Percentiles rank a stretch among this genome's conserved stretches.
These are phyloP conservation scores for Protula sp. DNA, from an alignment of 2,888 invertebrate genomes.

Conservation along the genomic window DNA sequence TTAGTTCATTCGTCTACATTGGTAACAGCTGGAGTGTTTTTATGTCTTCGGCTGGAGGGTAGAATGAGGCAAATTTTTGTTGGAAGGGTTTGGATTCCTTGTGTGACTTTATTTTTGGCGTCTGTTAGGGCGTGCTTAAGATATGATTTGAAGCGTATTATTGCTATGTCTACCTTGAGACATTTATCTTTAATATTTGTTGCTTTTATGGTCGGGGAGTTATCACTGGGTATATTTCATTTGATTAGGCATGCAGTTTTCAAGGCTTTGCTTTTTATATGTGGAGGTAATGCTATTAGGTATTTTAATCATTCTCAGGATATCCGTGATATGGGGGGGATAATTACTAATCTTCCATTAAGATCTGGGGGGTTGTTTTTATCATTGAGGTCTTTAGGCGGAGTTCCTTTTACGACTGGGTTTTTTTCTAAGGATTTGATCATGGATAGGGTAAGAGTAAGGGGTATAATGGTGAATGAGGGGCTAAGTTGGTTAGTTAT, in stretches of 20 bases:
- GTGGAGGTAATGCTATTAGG: constrained; percentile 68
- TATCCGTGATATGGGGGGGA: constrained; percentile 58
- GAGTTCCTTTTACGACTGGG: too few relatives aligned
- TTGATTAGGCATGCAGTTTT: constrained; percentile 69
- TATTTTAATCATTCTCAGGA: constrained; percentile 63
- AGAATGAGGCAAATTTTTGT: too few relatives aligned
- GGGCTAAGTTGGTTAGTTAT: too few relatives aligned
- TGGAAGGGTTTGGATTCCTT: constrained; percentile 57
- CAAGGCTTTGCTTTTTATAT: constrained; percentile 71
- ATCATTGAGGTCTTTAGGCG: too few relatives aligned
- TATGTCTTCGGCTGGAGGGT: constrained; percentile 68
- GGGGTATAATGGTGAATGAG: too few relatives aligned
- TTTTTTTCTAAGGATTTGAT: too few relatives aligned
- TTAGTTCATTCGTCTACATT: constrained; percentile 74
- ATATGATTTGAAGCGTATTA: constrained; percentile 69
- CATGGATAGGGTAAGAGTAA: too few relatives aligned
- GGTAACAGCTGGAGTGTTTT: constrained; percentile 71
- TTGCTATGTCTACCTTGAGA: constrained; percentile 72
- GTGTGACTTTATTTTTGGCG: constrained; percentile 44
- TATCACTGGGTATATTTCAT: constrained; percentile 66
- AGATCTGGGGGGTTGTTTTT: too few relatives aligned
- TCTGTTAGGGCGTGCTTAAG: constrained; percentile 51
- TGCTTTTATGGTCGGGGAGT: constrained; percentile 60
- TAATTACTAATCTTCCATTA: too few relatives aligned
- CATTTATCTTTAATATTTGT: constrained; percentile 71